Evolutionary conservation across 2,888 invertebrate genomes (phyloP), one percentile per base, ranked within the genome.

Genomic region (Drosophila subquinaria): DNA sequence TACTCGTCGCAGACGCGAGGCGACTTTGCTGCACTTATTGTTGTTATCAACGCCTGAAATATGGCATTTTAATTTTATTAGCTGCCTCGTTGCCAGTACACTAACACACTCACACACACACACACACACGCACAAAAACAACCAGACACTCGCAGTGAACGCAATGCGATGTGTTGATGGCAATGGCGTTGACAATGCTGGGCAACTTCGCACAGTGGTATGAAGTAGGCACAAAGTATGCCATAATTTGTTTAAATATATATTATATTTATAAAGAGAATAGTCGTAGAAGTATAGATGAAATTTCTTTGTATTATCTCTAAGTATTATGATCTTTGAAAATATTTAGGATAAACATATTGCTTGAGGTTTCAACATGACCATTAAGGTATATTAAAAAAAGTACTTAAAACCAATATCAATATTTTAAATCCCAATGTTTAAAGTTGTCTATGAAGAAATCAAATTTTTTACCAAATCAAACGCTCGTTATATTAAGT

Each of bases 41-140:
- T 88, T 89, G 76, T 76, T 76, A 88, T 90, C 88, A 90, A 81
- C 90, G 89, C 83, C 79, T 79, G 81, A 90, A 90, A 90, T 90
- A 90, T 90, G 90, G 90, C 82, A 89, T 88, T 87, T 88, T 87
- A 84, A 83, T 87, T 87, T 87, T 87, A 87, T 87, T 87, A 87
- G 87, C 88, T 88, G 88, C 85, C 81, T 77, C 67, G 48, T 61
- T 67, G 62, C 43, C 57, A 62, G 50, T 56, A 63, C 38, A 63
- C 55, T 45, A 33, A 35, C 45, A 70, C 38, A 64, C 15, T 51
- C 36, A 51, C 17, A 48, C 33, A 51, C n/a, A 43, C 17, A 45
- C 30, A 33, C 17, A 38, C 10, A 33, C n/a, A 55, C 40, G 13
- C 36, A 36, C 13, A 36, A 13, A 4, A n/a, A 36, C 36, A 36